Conservation (phyloP, 2,113 vertebrate species). For the Phoxinus phoxinus region DNA sequence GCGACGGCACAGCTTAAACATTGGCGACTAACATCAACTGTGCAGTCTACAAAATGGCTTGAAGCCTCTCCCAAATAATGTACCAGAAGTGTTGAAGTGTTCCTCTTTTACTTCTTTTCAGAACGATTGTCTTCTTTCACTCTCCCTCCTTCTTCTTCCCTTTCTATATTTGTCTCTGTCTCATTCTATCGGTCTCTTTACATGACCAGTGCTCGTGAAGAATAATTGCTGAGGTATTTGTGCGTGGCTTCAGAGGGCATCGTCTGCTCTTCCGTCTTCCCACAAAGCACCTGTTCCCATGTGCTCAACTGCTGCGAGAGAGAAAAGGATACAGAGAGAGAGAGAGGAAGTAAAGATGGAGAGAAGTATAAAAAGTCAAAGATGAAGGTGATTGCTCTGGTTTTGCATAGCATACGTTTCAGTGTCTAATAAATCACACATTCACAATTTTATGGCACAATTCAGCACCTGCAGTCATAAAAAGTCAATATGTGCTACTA, state of each 20-base stretch:
- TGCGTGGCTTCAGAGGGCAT: conserved; percentile 83
- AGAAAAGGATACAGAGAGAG: background rate
- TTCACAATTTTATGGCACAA: conserved; percentile 43
- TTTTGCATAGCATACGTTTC: conserved; percentile 32
- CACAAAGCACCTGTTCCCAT: conserved; percentile 90
- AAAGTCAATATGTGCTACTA: background rate
- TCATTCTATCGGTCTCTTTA: conserved; percentile 75
- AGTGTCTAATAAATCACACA: background rate
- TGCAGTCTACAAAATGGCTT: conserved; percentile 78
- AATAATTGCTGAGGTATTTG: conserved; percentile 89
- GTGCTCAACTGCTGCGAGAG: conserved; percentile 72
- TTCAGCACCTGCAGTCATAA: conserved; percentile 20
- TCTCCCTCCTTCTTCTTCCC: conserved; percentile 3
- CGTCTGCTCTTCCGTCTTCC: conserved; percentile 89
- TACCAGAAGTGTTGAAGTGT: conserved; percentile 86
- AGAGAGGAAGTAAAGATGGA: background rate
- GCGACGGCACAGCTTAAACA: conserved; percentile 75
- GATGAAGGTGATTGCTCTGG: conserved; percentile 13
- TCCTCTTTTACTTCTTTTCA: conserved; percentile 64
- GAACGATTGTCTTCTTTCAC: conserved; percentile 44
- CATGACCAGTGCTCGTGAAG: conserved; percentile 93
- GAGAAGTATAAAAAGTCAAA: conserved; percentile 1
- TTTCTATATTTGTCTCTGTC: conserved; percentile 64
- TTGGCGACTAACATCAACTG: conserved; percentile 42
- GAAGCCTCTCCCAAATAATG: conserved; percentile 92